A percentile compares a stretch with the other conserved stretches of the same genome.
Conservation (phyloP, 2,888 invertebrate genomes). For the Nineta flava region DNA sequence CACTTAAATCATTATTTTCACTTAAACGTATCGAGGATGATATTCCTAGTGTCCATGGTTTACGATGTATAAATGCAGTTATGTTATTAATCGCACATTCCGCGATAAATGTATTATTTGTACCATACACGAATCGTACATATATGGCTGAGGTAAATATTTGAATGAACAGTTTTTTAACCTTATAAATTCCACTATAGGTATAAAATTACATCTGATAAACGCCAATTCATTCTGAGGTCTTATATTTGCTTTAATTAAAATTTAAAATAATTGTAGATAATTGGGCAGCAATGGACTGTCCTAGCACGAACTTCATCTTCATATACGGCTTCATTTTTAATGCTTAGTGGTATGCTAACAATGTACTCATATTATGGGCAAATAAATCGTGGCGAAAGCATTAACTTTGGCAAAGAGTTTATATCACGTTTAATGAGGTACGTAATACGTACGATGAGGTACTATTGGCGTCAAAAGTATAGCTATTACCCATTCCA, state of each 20-base stretch:
- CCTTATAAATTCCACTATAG: too few species aligned
- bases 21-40: slow-evolving; percentile 34
- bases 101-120: slow-evolving; percentile 53
- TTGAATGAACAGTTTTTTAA: too few species aligned
- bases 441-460: slow-evolving; percentile 17
- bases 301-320: slow-evolving; percentile 51
- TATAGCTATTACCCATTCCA: too few species aligned
- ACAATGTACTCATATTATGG: slow-evolving; percentile 46
- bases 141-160: slow-evolving; percentile 41
- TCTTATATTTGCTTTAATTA: too few species aligned
- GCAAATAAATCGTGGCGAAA: slow-evolving; percentile 34
- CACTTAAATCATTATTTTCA: slow-evolving; percentile 35
- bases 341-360: slow-evolving; percentile 50
- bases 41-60: slow-evolving; percentile 46
- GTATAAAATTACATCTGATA: too few species aligned
- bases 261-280: slow-evolving; percentile 23
- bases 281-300: slow-evolving; percentile 44
- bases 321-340: slow-evolving; percentile 54
- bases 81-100: slow-evolving; percentile 49
- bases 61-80: slow-evolving; percentile 45
- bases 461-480: too few species aligned
- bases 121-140: slow-evolving; percentile 48
- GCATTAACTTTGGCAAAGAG: slow-evolving; percentile 39
- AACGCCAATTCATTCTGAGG: too few species aligned
- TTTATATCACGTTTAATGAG: slow-evolving; percentile 43